Conservation (phyloP, 2,113 vertebrate genomes). For the Platanista minor region DNA sequence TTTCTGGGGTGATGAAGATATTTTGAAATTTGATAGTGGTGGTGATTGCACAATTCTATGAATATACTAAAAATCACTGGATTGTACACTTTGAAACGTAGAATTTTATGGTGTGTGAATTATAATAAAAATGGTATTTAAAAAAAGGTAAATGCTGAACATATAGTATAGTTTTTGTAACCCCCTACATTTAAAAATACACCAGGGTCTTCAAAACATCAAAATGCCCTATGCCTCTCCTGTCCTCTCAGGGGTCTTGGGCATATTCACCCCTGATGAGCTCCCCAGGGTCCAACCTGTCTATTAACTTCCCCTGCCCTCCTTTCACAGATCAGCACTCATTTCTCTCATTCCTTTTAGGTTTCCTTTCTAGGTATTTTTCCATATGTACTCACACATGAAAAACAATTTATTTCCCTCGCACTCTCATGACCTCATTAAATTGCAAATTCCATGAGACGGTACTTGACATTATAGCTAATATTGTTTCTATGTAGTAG, state of each 20-base stretch:
- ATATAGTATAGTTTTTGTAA: neutral
- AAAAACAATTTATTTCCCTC: neutral
- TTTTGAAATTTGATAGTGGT: neutral
- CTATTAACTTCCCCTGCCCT: neutral
- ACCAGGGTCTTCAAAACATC: neutral
- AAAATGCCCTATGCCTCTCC: neutral
- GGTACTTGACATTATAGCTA: neutral
- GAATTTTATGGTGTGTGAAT: neutral
- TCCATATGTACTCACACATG: neutral
- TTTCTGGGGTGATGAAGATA: neutral
- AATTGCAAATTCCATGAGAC: neutral
- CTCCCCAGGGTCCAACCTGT: rapidly evolving
- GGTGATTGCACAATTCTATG: neutral
- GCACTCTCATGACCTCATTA: conserved; percentile 18
- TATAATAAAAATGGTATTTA: neutral
- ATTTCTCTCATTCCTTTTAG: neutral
- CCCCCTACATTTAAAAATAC: neutral
- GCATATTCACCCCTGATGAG: rapidly evolving
- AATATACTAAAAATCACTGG: neutral
- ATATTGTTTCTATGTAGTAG: neutral
- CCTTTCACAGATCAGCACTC: neutral
- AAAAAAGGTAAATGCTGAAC: neutral
- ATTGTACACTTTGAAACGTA: neutral
- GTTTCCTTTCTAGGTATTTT: neutral
- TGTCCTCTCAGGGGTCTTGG: neutral